Evolutionary conservation across 2,113 vertebrate genomes (phyloP), one percentile per base, ranked within the genome.

Genomic region (Phrynocephalus versicolor): DNA sequence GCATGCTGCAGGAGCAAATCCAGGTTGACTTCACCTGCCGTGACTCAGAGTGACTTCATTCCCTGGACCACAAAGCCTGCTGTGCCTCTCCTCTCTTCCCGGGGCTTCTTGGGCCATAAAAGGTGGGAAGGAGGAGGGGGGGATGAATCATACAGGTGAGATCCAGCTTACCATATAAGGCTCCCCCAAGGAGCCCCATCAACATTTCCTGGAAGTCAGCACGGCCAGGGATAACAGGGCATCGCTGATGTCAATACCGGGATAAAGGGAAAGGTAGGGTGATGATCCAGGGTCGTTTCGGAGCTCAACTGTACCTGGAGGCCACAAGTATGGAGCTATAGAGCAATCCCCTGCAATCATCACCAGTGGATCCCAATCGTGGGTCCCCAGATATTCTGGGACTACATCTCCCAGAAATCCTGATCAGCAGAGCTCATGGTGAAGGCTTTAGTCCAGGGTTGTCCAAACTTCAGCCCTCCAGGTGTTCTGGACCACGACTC

Each of bases 41-140:
- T 94, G 94, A 95, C 82, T 93, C 93, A 91, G 90, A 0, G 0
- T 10, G 10, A 0, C 41, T 21, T 83, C 60, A 57, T n/a, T 51
- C 1, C 21, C 35, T 18, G 41, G 35, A n/a, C n/a, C n/a, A n/a
- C n/a, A n/a, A n/a, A n/a, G n/a, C n/a, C n/a, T n/a, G n/a, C n/a
- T n/a, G n/a, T n/a, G 85, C 88, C 25, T 2, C 91, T 12, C 1
- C 41, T 13, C 55, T 58, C 82, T 84, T 60, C 6, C 19, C 19
- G 6, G 62, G 30, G 2, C 1, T 72, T 51, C 64, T 82, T 55
- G 14, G 1, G 1, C 13, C 85, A 85, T 88, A 88, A 2, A n/a
- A 85, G 92, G 88, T 91, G 93, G 76, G 82, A 37, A 45, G 88
- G 67, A 87, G 87, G 58, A 21, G 18, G 23, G 39, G 19, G 0